Percentiles rank a stretch among this genome's conserved stretches.
Conservation (phyloP, 2,888 invertebrate genomes). For the Dinocampus coccinellae region DNA sequence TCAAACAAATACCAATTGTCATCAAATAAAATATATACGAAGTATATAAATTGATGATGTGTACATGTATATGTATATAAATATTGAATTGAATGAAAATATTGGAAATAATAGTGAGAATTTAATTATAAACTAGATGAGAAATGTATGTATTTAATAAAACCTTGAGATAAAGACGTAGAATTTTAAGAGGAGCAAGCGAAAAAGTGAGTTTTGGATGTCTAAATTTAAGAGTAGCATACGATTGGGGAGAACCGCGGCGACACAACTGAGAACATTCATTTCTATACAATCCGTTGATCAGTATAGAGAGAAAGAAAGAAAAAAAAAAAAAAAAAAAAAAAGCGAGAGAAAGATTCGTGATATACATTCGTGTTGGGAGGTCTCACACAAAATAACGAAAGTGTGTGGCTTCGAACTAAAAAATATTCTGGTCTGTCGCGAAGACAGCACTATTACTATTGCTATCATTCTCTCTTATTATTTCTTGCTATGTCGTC, state of each 20-base stretch:
- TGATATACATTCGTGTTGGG: slow-evolving; percentile 39
- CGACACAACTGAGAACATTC: slow-evolving; percentile 3
- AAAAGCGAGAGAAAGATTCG: slow-evolving; percentile 24
- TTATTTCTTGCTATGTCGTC: not conserved
- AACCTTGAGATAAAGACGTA: slow-evolving; percentile 27
- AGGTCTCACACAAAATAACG: slow-evolving; percentile 27
- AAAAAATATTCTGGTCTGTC: slow-evolving; percentile 29
- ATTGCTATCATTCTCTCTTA: not conserved
- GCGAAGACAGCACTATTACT: not conserved
- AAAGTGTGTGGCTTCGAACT: slow-evolving; percentile 26
- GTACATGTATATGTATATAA: too few relatives aligned
- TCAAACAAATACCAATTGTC: not conserved
- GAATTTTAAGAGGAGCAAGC: slow-evolving; percentile 32
- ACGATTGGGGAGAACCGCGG: slow-evolving; percentile 42
- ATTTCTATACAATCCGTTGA: slow-evolving; percentile 23
- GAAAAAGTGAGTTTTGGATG: slow-evolving; percentile 45
- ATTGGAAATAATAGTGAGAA: slow-evolving; percentile 11
- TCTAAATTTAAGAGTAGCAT: slow-evolving; percentile 62
- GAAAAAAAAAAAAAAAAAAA: not conserved
- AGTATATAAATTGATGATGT: not conserved
- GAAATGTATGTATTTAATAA: slow-evolving; percentile 20
- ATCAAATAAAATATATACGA: too few relatives aligned
- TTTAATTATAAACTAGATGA: slow-evolving; percentile 12
- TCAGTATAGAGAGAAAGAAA: slow-evolving; percentile 8
- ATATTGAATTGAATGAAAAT: too few relatives aligned